phyloP scores from a whole-genome alignment of 2,113 vertebrate species.

The Odobenus rosmarus region DNA sequence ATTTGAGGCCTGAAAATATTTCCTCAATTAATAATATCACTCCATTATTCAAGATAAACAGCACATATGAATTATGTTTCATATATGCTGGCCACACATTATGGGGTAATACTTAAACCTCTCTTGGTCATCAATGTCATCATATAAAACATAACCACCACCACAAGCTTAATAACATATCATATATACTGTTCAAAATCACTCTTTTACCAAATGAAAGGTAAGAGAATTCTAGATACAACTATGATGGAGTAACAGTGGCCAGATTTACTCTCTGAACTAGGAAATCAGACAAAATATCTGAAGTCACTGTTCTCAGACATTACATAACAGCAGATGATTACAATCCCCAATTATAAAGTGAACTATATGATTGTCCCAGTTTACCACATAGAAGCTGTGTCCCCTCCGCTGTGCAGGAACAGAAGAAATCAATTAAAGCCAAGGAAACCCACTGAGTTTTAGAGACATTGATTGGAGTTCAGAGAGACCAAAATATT shows the following conservation, averaged over 20 bases:
- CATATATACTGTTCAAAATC: not conserved
- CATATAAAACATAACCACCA: not conserved
- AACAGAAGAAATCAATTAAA: not conserved
- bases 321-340: not conserved
- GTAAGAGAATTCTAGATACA: not conserved
- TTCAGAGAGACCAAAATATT: not conserved
- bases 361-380: not conserved
- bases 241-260: not conserved
- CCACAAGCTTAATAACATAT: not conserved
- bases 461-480: not conserved
- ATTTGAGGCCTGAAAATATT: not conserved
- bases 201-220: conserved; percentile 12
- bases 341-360: not conserved
- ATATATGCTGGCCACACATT: not conserved
- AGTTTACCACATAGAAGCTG: not conserved
- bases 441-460: not conserved
- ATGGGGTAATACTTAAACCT: not conserved
- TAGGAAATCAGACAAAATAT: not conserved
- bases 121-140: not conserved
- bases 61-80: not conserved
- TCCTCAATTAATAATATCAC: not conserved
- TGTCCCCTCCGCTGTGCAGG: not conserved
- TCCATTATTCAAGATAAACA: not conserved
- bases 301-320: not conserved
- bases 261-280: not conserved